Base-by-base conservation (phyloP, 1,140 invertebrate genomes). In the Drosophila sechellia region DNA sequence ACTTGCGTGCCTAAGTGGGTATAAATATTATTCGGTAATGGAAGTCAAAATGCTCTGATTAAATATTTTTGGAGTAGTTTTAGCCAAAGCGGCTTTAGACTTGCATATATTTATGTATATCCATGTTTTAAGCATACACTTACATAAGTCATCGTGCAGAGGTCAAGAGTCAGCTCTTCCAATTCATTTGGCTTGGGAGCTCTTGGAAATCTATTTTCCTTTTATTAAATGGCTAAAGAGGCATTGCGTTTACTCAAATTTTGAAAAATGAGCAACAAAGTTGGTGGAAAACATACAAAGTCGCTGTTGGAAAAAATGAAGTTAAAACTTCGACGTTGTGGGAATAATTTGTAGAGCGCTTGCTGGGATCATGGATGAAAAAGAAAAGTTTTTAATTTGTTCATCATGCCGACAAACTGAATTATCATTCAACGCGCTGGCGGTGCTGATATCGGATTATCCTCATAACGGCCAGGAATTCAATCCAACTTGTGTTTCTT, bases 361-460 rank as follows among this genome's bases (percentile, higher is more conserved):
- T 66, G 48, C 54, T 40, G 34, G 61, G 48, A 43, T 65, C 60
- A 57, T 42, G 73, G 64, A 49, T 63, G 42, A 58, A 71, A 59
- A 52, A 49, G 35, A 70, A 81, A 83, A 78, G 65, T 79, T 79
- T 71, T 50, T 71, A 84, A 79, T 79, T 83, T 84, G 61, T 35
- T 60, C 65, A 65, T 85, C 68, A 84, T 79, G 72, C 27, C 50
- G 42, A 40, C 34, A 77, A 76, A 60, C 39, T 84, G 66, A 79
- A 84, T 79, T 71, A 79, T 81, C 74, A 74, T 68, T 60, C 46
- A 60, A 13, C 35, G 12, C 64, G 35, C 63, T 22, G 25, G 68
- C 49, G 49, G 72, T 66, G 46, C 60, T 59, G 61, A 55, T 72
- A 69, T 34, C 58, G 39, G 58, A 56, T 73, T 63, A 64, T 39